Evolutionary conservation across 2,888 invertebrate genomes (phyloP), one percentile per base, ranked within the genome.

Genomic region (Chrysolina americana): DNA sequence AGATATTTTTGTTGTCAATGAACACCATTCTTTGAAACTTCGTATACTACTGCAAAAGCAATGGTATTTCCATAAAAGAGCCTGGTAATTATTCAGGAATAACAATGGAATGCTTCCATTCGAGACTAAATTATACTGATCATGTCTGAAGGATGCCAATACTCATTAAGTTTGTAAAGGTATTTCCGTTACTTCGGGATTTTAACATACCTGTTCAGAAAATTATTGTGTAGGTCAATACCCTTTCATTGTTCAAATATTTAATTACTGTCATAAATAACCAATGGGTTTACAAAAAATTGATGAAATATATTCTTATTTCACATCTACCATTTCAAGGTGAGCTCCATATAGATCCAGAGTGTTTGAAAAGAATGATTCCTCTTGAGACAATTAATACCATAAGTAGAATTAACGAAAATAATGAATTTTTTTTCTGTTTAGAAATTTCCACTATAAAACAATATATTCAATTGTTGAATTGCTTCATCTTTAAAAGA

Each of bases 31-130:
- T 21, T 59, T 6, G 36, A 28, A 59, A 59, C 59, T 59, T 28
- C 9, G 59, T 59, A n/a, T 13, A 59, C 59, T 59, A 28, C 59
- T n/a, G 28, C 36, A 36, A 36, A 15, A 13, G 10, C 36, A 15
- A 59, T 9, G 59, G 17, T 36, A 28, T 59, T 23, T 36, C n/a
- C 36, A 9, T 28, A n/a, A 59, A 59, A 59, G 21, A 21, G 19
- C 19, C 19, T 21, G 17, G 59, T 36, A 36, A 59, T 59, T 28
- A 59, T 23, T 59, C 28, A 59, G n/a, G 59, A 59, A 53, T 21
- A 53, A 59, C 59, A 59, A 59, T 36, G 28, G 36, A 59, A n/a
- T 36, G 59, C 59, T 59, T 59, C 36, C 59, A 28, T 28, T 59
- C 15, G 28, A 36, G 28, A 36, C 28, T 15, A 36, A 59, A 59